phyloP scores from a whole-genome alignment of 2,113 vertebrate species.

The Podarcis cretensis region DNA sequence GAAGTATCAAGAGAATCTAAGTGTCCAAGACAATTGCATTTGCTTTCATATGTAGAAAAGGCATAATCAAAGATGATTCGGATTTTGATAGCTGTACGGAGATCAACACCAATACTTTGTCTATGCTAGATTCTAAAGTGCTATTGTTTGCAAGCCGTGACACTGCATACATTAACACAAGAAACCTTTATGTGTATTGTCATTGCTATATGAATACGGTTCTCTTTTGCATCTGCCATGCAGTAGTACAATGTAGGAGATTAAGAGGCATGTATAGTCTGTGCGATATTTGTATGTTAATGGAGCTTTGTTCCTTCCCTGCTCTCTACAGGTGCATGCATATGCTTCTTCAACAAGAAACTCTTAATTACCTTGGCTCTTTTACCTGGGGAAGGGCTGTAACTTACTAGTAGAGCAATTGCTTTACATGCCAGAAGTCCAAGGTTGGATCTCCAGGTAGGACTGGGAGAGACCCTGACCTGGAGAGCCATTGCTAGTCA shows the following conservation, averaged over 20 bases:
- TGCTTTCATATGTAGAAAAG: conserved; percentile 33
- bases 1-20: conserved; percentile 25
- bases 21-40: conserved; percentile 20
- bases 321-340: not conserved
- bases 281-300: too few species aligned
- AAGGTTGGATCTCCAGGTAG: too few species aligned
- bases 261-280: conserved; percentile 9
- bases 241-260: conserved; percentile 36
- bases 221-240: conserved; percentile 30
- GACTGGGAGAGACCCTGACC: too few species aligned
- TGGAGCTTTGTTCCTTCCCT: not conserved
- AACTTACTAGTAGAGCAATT: too few species aligned
- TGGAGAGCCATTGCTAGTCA: too few species aligned
- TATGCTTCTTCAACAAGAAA: not conserved
- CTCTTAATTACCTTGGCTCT: not conserved
- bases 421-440: too few species aligned
- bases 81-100: conserved; percentile 35
- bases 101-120: conserved; percentile 49
- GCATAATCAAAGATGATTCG: conserved; percentile 41
- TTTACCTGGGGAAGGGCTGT: not conserved
- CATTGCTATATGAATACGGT: conserved; percentile 19
- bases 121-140: conserved; percentile 40
- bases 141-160: conserved; percentile 23
- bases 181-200: conserved; percentile 37
- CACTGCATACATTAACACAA: not conserved